A percentile compares a stretch with the other conserved stretches of the same genome.
Evolutionary conservation across 35 echinoderm and acorn worm genomes (phyloP).

Genomic region (Patiria miniata): DNA sequence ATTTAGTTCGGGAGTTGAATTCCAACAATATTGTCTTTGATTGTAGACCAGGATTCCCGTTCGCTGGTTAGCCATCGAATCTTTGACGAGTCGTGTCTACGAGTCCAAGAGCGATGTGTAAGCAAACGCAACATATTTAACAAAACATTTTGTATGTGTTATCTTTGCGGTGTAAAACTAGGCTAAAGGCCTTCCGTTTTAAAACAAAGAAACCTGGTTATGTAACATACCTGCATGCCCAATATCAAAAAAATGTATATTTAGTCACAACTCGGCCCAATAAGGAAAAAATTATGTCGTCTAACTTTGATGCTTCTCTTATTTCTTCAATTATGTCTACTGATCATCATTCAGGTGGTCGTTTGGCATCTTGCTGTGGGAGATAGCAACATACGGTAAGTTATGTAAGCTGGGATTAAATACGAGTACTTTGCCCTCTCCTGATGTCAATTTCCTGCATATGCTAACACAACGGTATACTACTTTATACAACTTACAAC

Average conservation of each 20-base stretch:
- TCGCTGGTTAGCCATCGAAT: constrained; percentile 34
- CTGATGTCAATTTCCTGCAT: too few relatives aligned
- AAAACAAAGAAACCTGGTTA: not conserved
- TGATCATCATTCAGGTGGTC: constrained; percentile 34
- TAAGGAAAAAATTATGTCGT: not conserved
- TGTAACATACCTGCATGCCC: not conserved
- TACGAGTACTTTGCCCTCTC: too few relatives aligned
- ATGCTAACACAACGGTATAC: too few relatives aligned
- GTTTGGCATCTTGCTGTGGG: constrained; percentile 46
- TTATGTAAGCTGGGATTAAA: not conserved
- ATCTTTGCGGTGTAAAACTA: not conserved
- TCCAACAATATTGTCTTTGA: too few relatives aligned
- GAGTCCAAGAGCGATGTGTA: constrained; percentile 38
- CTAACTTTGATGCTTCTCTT: not conserved
- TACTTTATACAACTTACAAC: too few relatives aligned
- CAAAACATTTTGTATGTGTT: not conserved
- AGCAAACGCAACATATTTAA: not conserved
- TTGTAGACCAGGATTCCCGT: not conserved
- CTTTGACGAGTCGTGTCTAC: constrained; percentile 15
- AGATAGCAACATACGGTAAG: constrained; percentile 38
- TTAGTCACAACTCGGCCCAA: not conserved
- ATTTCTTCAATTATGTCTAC: not conserved
- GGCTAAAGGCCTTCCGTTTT: not conserved
- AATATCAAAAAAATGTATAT: not conserved
- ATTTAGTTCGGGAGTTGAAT: too few relatives aligned